Conservation (phyloP, 2,888 invertebrate species). For the Cylindroiulus punctatus region DNA sequence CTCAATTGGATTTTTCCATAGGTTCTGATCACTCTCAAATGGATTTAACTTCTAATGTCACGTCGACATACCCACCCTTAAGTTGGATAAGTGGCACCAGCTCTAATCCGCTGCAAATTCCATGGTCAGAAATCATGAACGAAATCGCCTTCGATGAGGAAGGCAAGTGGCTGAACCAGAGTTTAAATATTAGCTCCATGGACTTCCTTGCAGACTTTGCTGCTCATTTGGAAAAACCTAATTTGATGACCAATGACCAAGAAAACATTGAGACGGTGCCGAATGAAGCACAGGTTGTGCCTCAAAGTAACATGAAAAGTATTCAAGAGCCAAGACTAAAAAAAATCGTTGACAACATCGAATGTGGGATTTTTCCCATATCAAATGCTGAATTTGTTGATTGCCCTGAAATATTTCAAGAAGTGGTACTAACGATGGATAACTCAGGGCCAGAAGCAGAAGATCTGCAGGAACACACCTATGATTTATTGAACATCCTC, state of each 20-base stretch:
- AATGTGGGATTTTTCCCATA: too few relatives aligned
- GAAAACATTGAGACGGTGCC: background rate
- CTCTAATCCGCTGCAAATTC: background rate
- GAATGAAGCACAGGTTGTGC: background rate
- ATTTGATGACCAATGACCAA: background rate
- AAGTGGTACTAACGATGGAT: background rate
- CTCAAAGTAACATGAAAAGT: background rate
- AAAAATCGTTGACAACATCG: background rate
- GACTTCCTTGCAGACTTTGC: background rate
- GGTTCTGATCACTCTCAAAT: background rate
- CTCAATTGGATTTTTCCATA: background rate
- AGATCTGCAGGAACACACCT: background rate
- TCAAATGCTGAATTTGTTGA: background rate
- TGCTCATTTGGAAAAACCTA: background rate
- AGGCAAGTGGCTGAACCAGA: background rate
- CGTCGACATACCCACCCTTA: background rate
- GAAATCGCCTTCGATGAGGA: background rate
- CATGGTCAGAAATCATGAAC: constrained; percentile 2
- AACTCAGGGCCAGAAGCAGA: background rate
- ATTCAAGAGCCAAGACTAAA: background rate
- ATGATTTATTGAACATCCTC: background rate
- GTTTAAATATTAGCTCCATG: background rate
- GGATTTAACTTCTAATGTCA: background rate
- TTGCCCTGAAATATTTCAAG: background rate
- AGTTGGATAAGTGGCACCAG: background rate